Evolutionary conservation across 2,888 invertebrate genomes (phyloP), one percentile per base, ranked within the genome.

Genomic region (Caenorhabditis uteleia): DNA sequence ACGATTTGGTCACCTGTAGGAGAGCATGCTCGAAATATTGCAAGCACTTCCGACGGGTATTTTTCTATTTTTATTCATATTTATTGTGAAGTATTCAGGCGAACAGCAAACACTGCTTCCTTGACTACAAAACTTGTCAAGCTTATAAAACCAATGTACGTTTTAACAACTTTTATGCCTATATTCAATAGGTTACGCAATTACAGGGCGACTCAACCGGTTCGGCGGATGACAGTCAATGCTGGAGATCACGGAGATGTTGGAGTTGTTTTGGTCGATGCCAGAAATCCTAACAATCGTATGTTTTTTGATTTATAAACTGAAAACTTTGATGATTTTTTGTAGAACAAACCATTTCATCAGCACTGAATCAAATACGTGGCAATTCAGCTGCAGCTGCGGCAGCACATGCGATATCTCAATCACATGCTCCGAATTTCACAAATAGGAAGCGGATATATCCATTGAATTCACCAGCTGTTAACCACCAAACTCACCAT

Each of bases 351-450:
- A 58, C 57, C 0, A 10, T 58, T 7, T 51, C 57, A 18, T 31
- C 57, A 8, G 53, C 47, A n/a, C 23, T 54, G 48, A 38, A 55
- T 16, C 6, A 16, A 20, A 34, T 47, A 12, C 29, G 14, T n/a
- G 23, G 2, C 40, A 60, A 16, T 4, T 33, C 23, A n/a, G 8
- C 46, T 8, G 33, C 23, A n/a, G 8, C 46, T 8, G 20, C 31
- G 14, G 20, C 46, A 18, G 38, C 36, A 29, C 23, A 31, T 10
- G 40, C 29, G 12, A 50, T 61, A 12, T 18, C 29, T 8, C 29
- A 58, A 16, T 58, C 62, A 14, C 70, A 70, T 25, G 75, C 75
- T 2, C 75, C 75, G 10, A 26, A 74, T n/a, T 56, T 74, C 6
- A 46, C 72, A 5, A 64, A 64, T 8, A 48, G 73, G 25, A 75